These are phyloP conservation scores for Scopus umbretta DNA, from an alignment of 2,113 vertebrate species.

Conservation along the genomic window DNA sequence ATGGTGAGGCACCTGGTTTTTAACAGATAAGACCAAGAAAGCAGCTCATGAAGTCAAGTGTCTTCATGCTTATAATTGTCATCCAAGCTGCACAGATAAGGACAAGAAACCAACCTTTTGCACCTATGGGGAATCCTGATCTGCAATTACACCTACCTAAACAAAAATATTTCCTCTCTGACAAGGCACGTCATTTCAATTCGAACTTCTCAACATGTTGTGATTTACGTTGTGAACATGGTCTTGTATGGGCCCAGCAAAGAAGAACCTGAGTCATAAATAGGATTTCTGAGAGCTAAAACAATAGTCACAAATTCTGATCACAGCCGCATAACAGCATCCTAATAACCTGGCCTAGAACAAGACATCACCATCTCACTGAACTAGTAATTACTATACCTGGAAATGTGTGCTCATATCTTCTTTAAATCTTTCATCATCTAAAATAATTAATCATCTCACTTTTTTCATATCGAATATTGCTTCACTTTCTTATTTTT, in stretches of 20 bases:
- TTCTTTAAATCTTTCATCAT: neutral
- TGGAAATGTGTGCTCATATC: neutral
- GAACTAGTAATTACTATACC: neutral
- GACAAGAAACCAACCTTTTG: neutral
- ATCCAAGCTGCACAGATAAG: neutral
- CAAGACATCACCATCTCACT: neutral
- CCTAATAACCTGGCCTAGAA: neutral
- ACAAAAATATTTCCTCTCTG: neutral
- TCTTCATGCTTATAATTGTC: neutral
- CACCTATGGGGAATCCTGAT: neutral
- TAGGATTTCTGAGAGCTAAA: neutral
- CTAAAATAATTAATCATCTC: neutral
- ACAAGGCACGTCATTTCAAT: accelerated
- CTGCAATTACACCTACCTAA: neutral
- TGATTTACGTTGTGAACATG: neutral
- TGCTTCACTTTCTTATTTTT: neutral
- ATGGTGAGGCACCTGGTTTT: neutral
- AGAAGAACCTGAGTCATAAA: neutral
- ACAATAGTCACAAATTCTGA: neutral
- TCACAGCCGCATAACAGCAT: neutral
- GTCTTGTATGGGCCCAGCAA: neutral
- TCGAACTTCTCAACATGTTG: neutral
- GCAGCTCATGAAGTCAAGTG: neutral
- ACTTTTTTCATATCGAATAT: neutral
- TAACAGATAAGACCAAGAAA: neutral